Evolutionary conservation across 2,113 vertebrate genomes (phyloP).

Genomic region (Capreolus pygargus): DNA sequence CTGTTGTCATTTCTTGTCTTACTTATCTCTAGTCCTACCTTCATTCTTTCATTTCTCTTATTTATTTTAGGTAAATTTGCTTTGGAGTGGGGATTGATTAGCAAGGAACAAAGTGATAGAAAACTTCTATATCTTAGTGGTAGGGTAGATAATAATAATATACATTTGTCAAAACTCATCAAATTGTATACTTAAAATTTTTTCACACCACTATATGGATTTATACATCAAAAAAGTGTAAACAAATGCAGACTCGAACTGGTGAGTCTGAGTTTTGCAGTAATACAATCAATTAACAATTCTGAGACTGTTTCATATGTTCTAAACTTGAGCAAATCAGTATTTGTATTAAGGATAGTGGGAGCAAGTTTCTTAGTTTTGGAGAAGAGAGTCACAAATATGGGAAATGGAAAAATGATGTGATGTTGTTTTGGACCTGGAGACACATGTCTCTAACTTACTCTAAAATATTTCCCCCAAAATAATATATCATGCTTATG

Average conservation of each 20-base stretch:
- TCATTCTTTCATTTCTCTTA: not conserved
- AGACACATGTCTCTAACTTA: not conserved
- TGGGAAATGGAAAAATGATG: not conserved
- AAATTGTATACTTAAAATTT: not conserved
- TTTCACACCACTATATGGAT: not conserved
- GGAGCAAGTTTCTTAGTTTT: not conserved
- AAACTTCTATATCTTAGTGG: not conserved
- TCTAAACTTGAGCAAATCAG: not conserved
- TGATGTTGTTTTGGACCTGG: not conserved
- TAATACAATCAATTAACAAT: not conserved
- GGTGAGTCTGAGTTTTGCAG: not conserved
- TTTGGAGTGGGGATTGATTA: not conserved
- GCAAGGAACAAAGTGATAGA: not conserved
- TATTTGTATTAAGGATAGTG: not conserved
- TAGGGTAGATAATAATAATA: not conserved
- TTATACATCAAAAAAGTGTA: not conserved
- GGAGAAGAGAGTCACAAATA: not conserved
- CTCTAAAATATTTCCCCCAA: not conserved
- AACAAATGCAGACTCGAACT: not conserved
- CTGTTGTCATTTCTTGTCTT: not conserved
- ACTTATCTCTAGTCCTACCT: not conserved
- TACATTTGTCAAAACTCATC: not conserved
- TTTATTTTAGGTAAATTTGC: conserved; percentile 10
- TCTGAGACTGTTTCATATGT: not conserved
- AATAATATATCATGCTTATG: not conserved